These are phyloP conservation scores for Thera obeliscata DNA, from an alignment of 2,888 invertebrate species.

Conservation along the genomic window DNA sequence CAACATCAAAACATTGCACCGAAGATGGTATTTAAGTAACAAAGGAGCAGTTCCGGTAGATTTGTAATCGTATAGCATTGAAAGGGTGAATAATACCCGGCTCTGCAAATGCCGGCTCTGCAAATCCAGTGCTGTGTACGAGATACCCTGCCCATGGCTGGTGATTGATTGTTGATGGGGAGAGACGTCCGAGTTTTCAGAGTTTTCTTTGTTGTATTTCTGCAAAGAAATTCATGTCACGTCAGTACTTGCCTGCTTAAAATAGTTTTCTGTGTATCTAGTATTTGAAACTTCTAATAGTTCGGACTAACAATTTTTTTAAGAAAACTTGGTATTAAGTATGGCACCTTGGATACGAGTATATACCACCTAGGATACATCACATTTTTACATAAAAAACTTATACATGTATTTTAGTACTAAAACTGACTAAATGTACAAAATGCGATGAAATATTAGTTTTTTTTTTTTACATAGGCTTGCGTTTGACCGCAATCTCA, in stretches of 20 bases:
- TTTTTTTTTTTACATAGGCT: no score
- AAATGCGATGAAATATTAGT: no score
- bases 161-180: conserved; percentile 23
- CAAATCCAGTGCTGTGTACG: conserved; percentile 68
- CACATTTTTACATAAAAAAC: no score
- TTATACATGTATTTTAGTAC: no score
- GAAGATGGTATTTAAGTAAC: conserved; percentile 39
- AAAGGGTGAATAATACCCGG: conserved; percentile 77
- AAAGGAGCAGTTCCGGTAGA: conserved; percentile 45
- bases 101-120: conserved; percentile 63
- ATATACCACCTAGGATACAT: no score
- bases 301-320: no score
- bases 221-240: neutral
- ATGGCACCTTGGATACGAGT: no score
- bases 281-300: no score
- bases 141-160: conserved; percentile 45
- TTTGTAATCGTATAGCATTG: conserved; percentile 49
- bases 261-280: no score
- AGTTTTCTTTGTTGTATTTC: conserved; percentile 5
- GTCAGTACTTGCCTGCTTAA: neutral
- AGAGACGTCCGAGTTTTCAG: conserved; percentile 9
- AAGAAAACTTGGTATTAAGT: no score
- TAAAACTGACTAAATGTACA: no score
- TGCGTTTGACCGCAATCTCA: no score
- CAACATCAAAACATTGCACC: conserved; percentile 24